Percentiles rank a stretch among this genome's conserved stretches.
These are phyloP conservation scores for Drosophila tripunctata DNA, from an alignment of 2,888 invertebrate genomes.

Conservation along the genomic window DNA sequence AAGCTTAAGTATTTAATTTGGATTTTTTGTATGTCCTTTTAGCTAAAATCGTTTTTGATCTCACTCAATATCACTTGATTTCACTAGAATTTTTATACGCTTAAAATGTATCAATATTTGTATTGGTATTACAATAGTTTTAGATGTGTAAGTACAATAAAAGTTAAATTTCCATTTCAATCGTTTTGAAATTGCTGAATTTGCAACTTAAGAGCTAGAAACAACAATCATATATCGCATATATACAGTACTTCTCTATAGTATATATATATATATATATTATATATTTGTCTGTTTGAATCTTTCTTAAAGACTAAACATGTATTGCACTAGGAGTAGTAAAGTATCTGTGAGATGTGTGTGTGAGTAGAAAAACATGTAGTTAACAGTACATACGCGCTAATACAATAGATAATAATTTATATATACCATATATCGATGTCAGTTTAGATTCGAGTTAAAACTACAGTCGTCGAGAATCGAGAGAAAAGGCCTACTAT, in stretches of 20 bases:
- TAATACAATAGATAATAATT: slow-evolving; percentile 51
- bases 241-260: slow-evolving; percentile 13
- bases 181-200: slow-evolving; percentile 55
- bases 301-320: slow-evolving; percentile 59
- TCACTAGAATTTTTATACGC: slow-evolving; percentile 71
- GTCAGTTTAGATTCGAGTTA: slow-evolving; percentile 42
- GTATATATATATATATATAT: slow-evolving; percentile 23
- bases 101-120: slow-evolving; percentile 45
- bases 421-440: slow-evolving; percentile 19
- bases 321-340: slow-evolving; percentile 56
- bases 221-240: slow-evolving; percentile 75
- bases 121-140: slow-evolving; percentile 53
- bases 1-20: slow-evolving; percentile 23
- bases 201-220: slow-evolving; percentile 67
- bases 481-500: slow-evolving; percentile 75
- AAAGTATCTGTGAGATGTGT: slow-evolving; percentile 72
- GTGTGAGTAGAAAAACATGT: slow-evolving; percentile 73
- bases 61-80: slow-evolving; percentile 84
- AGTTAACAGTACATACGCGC: slow-evolving; percentile 69
- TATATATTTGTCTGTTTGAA: slow-evolving; percentile 38
- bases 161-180: slow-evolving; percentile 60
- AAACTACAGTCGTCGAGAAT: slow-evolving; percentile 68
- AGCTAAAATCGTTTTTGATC: slow-evolving; percentile 83
- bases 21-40: slow-evolving; percentile 33
- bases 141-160: slow-evolving; percentile 67